Percentiles rank a stretch among this genome's conserved stretches.
These are phyloP conservation scores for Seriola aureovittata DNA, from an alignment of 2,113 vertebrate genomes.

Conservation along the genomic window DNA sequence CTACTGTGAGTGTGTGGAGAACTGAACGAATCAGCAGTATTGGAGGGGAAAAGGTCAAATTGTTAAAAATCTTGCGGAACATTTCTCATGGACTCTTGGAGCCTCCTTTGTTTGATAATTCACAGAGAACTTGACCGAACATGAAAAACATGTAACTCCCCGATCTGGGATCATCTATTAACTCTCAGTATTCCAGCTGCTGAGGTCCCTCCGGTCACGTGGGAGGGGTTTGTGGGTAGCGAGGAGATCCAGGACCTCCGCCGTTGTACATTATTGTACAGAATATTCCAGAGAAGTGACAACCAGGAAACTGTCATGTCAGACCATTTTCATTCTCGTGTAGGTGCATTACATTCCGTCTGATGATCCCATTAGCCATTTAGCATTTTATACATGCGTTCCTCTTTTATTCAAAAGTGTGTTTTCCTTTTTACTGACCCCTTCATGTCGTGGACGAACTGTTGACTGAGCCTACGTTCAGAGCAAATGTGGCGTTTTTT, in stretches of 20 bases:
- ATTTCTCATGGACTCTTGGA: conserved; percentile 13
- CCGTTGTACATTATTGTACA: conserved; percentile 82
- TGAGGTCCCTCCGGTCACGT: conserved; percentile 1
- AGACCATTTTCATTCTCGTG: conserved; percentile 63
- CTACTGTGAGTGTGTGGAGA: background rate
- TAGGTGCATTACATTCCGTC: conserved; percentile 52
- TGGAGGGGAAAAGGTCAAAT: background rate
- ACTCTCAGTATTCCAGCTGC: conserved; percentile 6
- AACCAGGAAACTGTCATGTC: conserved; percentile 50
- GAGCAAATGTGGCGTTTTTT: conserved; percentile 40
- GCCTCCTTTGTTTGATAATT: conserved; percentile 12
- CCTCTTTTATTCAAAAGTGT: conserved; percentile 49
- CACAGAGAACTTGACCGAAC: conserved; percentile 23
- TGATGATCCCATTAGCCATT: conserved; percentile 33
- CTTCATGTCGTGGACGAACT: conserved; percentile 41
- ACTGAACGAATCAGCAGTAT: conserved; percentile 1
- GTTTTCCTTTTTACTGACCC: conserved; percentile 57
- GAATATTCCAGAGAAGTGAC: conserved; percentile 73
- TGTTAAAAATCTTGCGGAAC: conserved; percentile 1
- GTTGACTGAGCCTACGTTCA: conserved; percentile 20
- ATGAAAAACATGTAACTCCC: conserved; percentile 21
- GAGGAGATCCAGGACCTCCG: conserved; percentile 35
- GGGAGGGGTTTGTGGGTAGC: background rate
- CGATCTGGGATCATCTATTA: background rate
- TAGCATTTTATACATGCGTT: conserved; percentile 73